Percentiles rank a stretch among this genome's conserved stretches.
Evolutionary conservation across 2,113 vertebrate species (phyloP).

Genomic region (Ictalurus punctatus): DNA sequence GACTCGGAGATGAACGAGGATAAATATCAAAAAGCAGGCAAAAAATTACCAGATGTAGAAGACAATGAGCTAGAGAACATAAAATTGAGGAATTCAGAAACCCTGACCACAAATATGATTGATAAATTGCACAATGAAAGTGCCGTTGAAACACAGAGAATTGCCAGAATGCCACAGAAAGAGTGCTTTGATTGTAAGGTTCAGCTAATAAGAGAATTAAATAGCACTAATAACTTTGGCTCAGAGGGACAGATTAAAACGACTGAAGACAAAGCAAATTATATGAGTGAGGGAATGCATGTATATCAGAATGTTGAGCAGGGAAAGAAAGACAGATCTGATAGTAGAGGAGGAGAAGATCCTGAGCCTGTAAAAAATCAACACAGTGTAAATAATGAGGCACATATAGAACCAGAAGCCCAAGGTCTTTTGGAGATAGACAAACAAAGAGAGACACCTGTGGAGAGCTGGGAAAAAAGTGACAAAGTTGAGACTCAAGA

Average conservation of each 20-base stretch:
- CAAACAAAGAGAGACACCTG: not conserved
- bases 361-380: not conserved
- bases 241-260: not conserved
- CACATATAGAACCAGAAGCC: not conserved
- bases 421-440: not conserved
- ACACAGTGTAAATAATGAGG: not conserved
- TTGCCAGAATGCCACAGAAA: not conserved
- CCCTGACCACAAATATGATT: not conserved
- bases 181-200: not conserved
- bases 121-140: not conserved
- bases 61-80: not conserved
- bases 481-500: not conserved
- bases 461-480: not conserved
- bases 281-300: not conserved
- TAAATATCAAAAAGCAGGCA: not conserved
- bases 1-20: not conserved
- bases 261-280: slow-evolving; percentile 3
- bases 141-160: not conserved
- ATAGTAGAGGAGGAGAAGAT: not conserved
- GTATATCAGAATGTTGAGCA: not conserved
- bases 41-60: not conserved
- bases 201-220: not conserved
- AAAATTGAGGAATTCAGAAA: not conserved
- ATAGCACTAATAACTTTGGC: not conserved
- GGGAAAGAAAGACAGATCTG: slow-evolving; percentile 12